Evolutionary conservation across 2,113 vertebrate species (phyloP), one percentile per base, ranked within the genome.

Genomic region (Arenaria interpres): DNA sequence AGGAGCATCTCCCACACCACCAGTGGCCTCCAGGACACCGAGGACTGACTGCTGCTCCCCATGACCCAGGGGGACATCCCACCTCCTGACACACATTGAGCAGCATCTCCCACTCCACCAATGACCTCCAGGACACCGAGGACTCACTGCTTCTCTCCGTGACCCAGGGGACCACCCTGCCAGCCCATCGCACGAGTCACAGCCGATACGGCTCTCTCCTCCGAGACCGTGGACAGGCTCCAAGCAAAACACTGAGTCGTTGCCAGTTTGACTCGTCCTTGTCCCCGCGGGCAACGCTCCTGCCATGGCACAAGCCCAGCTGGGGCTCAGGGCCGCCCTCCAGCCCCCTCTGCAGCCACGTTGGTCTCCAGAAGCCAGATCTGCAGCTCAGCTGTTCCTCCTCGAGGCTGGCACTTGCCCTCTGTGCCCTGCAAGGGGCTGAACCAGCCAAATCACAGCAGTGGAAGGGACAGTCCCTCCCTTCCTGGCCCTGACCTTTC

Each of bases 211-310:
- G 72, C 50, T 54, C 51, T 45, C 27, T 53, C n/a, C 85, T 82
- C 12, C 0, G 19, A 88, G 71, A 27, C 51, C 14, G 15, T 3
- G 2, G 45, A n/a, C 46, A 45, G 50, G 63, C 79, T 68, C 48
- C 43, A 45, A 60, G 35, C 1, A 22, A 33, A 48, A 16, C 3
- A 13, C 27, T 0, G 27, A 15, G 22, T 6, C 0, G 0, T 7
- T 45, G 45, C 72, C 66, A 28, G 53, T 28, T 12, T 37, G 41
- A 69, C 22, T 19, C 1, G 0, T 33, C 71, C 53, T 27, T 41
- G 56, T 18, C 22, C 39, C 53, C 4, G 2, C 0, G 3, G 32
- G 51, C 23, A 23, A 24, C 13, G 35, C 22, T 62, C 63, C 72
- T 39, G 48, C 85, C 90, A 32, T 0, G 0, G 0, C 35, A 60